Evolutionary conservation across 2,888 invertebrate species (phyloP).

Genomic region (Girardia tigrina): DNA sequence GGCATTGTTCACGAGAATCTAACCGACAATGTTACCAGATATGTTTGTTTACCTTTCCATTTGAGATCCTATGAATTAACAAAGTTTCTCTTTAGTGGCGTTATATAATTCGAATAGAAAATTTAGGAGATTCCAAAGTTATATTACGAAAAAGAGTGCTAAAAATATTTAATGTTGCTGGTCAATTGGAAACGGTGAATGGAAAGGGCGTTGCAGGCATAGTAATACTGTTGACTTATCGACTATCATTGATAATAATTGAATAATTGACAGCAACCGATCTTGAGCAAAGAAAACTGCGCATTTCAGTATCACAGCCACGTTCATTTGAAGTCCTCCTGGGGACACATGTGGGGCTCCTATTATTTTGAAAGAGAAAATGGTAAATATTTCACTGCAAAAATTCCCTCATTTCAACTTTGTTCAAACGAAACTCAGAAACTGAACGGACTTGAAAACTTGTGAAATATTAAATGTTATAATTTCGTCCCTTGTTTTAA

Average conservation of each 20-base stretch:
- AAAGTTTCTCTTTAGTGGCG: slow-evolving; percentile 60
- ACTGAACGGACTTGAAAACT: too few relatives aligned
- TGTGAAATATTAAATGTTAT: too few relatives aligned
- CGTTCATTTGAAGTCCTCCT: slow-evolving; percentile 85
- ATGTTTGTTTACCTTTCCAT: too few relatives aligned
- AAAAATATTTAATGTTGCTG: slow-evolving; percentile 76
- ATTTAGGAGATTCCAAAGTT: slow-evolving; percentile 69
- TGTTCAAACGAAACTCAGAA: too few relatives aligned
- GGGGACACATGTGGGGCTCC: slow-evolving; percentile 81
- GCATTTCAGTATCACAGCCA: slow-evolving; percentile 96
- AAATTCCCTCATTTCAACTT: slow-evolving; percentile 33
- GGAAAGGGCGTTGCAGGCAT: slow-evolving; percentile 89
- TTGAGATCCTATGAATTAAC: neutral
- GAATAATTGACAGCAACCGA: slow-evolving; percentile 61
- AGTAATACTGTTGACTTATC: slow-evolving; percentile 39
- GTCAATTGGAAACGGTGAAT: slow-evolving; percentile 73
- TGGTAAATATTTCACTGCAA: slow-evolving; percentile 31
- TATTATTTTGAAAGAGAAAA: slow-evolving; percentile 17
- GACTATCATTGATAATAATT: neutral
- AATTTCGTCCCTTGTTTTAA: too few relatives aligned
- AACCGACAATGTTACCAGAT: too few relatives aligned
- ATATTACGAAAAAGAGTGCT: slow-evolving; percentile 90
- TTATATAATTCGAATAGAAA: slow-evolving; percentile 88
- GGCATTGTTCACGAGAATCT: too few relatives aligned
- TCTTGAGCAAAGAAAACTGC: slow-evolving; percentile 69